Evolutionary conservation across 2,113 vertebrate species (phyloP), one percentile per base, ranked within the genome.

Genomic region (Cacatua alba): DNA sequence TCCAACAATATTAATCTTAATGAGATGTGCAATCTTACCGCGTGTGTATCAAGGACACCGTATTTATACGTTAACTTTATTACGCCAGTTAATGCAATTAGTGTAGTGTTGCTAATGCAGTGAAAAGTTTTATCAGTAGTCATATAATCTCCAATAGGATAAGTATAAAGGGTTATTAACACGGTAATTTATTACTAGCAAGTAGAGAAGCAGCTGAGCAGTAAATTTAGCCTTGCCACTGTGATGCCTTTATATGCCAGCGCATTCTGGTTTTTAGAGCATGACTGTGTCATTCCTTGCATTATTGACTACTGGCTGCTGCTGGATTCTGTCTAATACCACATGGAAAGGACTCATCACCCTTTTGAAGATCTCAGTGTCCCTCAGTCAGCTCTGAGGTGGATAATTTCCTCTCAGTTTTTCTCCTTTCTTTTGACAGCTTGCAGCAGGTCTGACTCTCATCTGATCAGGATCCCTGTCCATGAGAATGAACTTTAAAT

Each of bases 121-220:
- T 96, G 83, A 92, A 83, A 79, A 94, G 86, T 92, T 97, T 96
- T 97, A 95, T 94, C 75, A 49, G 90, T 91, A 67, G 95, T 62
- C 82, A 69, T 88, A 74, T 79, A 53, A 83, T 90, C 64, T 96
- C 72, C 82, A 95, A 88, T 81, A 78, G 90, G 82, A 95, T 85
- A 92, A 79, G 39, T 82, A 62, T 88, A 95, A 96, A 67, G 91
- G 17, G 31, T 95, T 96, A 94, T 97, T 94, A 95, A 94, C 82
- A 37, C 1, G 0, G 18, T 95, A 95, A 86, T 97, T 95, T 97
- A 88, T 84, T 87, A 94, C 82, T 71, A 94, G 89, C 52, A 94
- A 92, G 70, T 46, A 76, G 28, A 89, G 63, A 86, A 80, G 70
- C 91, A 94, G 77, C 49, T 79, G 81, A 92, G 83, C 91, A 92